Conservation (phyloP, 2,113 vertebrate genomes). For the Numida meleagris region DNA sequence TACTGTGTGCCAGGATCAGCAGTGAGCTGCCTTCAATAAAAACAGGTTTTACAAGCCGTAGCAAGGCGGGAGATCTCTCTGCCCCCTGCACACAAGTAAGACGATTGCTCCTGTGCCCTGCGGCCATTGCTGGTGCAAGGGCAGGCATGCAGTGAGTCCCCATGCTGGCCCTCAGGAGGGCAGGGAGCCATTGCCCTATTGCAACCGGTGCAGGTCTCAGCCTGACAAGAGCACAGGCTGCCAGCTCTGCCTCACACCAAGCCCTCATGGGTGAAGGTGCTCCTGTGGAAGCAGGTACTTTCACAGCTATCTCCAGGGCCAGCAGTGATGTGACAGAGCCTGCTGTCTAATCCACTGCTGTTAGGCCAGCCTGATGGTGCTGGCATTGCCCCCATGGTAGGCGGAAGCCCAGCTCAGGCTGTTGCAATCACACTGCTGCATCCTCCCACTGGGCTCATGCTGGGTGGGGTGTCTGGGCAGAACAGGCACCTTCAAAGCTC, state of each 20-base stretch:
- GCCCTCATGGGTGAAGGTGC: neutral
- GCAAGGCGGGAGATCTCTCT: neutral
- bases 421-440: neutral
- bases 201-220: neutral
- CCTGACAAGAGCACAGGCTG: neutral
- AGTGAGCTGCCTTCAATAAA: neutral
- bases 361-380: neutral
- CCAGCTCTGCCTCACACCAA: rapidly evolving
- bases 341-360: neutral
- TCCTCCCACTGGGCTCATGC: neutral
- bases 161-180: neutral
- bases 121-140: neutral
- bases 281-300: neutral
- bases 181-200: neutral
- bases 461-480: neutral
- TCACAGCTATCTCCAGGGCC: neutral
- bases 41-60: neutral
- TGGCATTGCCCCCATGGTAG: neutral
- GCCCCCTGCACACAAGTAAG: rapidly evolving
- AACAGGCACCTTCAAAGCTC: neutral
- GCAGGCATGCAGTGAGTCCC: rapidly evolving
- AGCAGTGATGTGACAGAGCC: neutral
- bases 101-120: neutral
- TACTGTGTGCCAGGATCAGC: neutral
- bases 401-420: neutral